Evolutionary conservation across 1,140 invertebrate species (phyloP).

Genomic region (Stenopsyche tienmushanensis): DNA sequence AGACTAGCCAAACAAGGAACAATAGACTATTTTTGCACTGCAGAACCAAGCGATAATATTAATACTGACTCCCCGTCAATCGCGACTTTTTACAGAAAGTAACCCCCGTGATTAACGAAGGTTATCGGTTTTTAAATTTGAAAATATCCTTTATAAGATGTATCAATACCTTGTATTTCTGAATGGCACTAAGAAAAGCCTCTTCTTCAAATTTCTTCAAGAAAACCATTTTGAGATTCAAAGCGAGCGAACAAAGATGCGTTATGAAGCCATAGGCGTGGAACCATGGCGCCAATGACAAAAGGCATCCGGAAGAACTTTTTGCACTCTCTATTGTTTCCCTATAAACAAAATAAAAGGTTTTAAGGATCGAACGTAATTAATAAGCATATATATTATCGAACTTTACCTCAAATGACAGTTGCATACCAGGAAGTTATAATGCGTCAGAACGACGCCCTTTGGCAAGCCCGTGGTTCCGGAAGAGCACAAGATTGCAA

Average conservation of each 20-base stretch:
- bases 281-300: constrained; percentile 58
- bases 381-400: not conserved
- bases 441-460: constrained; percentile 80
- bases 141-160: too few relatives aligned
- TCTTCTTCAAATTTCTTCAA: constrained; percentile 58
- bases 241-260: constrained; percentile 45
- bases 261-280: constrained; percentile 57
- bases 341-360: not conserved
- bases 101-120: too few relatives aligned
- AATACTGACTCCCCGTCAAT: too few relatives aligned
- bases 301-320: constrained; percentile 18
- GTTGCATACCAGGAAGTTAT: constrained; percentile 51
- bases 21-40: too few relatives aligned
- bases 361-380: not conserved
- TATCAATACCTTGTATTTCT: constrained; percentile 52
- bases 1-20: too few relatives aligned
- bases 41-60: too few relatives aligned
- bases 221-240: constrained; percentile 49
- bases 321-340: not conserved
- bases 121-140: too few relatives aligned
- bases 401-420: constrained; percentile 10
- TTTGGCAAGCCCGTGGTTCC: constrained; percentile 74
- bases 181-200: constrained; percentile 55
- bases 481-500: constrained; percentile 52
- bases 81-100: too few relatives aligned